These are phyloP conservation scores for Emydocephalus ijimae DNA, from an alignment of 2,113 vertebrate species.

Conservation along the genomic window DNA sequence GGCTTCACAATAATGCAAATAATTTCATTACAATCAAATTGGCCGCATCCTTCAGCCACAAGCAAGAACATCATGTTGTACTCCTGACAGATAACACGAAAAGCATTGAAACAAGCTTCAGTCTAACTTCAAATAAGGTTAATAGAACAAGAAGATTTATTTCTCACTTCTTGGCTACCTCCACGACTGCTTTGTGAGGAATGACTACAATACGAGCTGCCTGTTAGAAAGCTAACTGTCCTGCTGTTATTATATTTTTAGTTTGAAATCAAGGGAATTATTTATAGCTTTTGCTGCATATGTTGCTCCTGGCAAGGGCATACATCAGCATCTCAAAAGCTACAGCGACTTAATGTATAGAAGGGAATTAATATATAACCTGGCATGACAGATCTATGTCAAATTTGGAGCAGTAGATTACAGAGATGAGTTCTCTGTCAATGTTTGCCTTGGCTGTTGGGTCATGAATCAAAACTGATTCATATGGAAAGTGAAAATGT, in stretches of 20 bases:
- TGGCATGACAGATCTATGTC: background rate
- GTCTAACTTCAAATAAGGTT: background rate
- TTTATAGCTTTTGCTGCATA: background rate
- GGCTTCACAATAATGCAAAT: background rate
- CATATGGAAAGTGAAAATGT: background rate
- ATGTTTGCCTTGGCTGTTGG: background rate
- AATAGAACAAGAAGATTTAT: background rate
- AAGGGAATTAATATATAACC: background rate
- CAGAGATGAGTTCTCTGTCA: background rate
- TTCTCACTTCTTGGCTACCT: background rate
- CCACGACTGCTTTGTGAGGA: background rate
- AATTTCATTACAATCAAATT: background rate
- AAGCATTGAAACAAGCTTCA: background rate
- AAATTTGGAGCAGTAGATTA: background rate
- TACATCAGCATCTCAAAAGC: background rate
- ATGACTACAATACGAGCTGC: background rate
- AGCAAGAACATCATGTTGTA: background rate
- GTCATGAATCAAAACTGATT: background rate
- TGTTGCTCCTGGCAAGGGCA: background rate
- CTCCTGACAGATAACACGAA: background rate
- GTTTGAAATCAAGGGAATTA: background rate
- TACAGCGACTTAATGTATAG: background rate
- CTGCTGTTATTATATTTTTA: background rate
- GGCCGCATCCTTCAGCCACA: background rate
- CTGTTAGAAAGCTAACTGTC: background rate